Evolutionary conservation across 2,888 invertebrate genomes (phyloP).

Genomic region (Drymonia ruficornis): DNA sequence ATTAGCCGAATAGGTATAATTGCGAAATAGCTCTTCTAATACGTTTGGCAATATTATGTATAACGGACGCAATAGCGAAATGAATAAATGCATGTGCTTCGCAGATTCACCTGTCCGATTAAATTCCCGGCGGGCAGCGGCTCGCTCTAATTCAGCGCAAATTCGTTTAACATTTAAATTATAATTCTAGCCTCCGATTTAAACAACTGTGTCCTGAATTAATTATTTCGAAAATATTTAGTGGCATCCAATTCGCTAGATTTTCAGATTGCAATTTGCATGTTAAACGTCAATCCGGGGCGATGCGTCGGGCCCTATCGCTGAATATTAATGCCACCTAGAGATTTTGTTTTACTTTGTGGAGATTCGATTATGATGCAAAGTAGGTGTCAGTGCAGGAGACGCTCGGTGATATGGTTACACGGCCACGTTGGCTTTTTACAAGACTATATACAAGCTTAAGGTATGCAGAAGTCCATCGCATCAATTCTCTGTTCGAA

Average conservation of each 20-base stretch:
- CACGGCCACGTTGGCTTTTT: neutral
- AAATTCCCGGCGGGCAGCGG: slow-evolving; percentile 61
- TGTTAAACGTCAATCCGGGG: slow-evolving; percentile 82
- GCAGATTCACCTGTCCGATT: slow-evolving; percentile 65
- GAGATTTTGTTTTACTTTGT: slow-evolving; percentile 84
- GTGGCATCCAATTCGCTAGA: slow-evolving; percentile 80
- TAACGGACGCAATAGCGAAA: slow-evolving; percentile 34
- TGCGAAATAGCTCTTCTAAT: neutral
- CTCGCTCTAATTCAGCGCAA: slow-evolving; percentile 73
- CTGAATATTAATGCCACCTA: slow-evolving; percentile 82
- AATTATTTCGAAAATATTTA: slow-evolving; percentile 81
- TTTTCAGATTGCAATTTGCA: slow-evolving; percentile 84
- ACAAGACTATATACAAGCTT: neutral
- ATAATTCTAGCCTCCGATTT: slow-evolving; percentile 75
- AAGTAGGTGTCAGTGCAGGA: slow-evolving; percentile 65
- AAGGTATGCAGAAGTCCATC: neutral
- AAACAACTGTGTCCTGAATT: slow-evolving; percentile 79
- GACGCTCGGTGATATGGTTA: slow-evolving; percentile 12
- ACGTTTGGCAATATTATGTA: slow-evolving; percentile 16
- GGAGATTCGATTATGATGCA: slow-evolving; percentile 83
- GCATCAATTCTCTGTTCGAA: too few relatives aligned
- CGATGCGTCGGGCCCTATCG: slow-evolving; percentile 80
- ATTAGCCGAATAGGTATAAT: neutral
- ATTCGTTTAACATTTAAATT: slow-evolving; percentile 83
- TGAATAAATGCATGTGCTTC: slow-evolving; percentile 47